Conservation (phyloP, 2,797 vertebrate species). For the Notolabrus celidotus region DNA sequence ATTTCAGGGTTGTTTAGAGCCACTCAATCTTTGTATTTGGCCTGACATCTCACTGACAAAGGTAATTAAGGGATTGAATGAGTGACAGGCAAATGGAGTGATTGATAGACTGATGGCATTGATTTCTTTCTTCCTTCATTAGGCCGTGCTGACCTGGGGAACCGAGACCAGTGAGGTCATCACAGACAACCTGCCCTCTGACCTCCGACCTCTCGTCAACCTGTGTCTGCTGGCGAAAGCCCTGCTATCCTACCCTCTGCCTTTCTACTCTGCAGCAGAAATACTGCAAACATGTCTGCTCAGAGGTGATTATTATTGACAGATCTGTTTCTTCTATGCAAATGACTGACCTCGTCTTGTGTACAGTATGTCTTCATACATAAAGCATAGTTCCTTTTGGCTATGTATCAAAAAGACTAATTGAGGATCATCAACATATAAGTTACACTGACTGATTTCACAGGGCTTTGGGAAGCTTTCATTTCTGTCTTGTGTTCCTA, state of each 20-base stretch:
- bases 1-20: too few relatives aligned
- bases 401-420: neutral
- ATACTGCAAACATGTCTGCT: slow-evolving; percentile 77
- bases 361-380: neutral
- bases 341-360: neutral
- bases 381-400: neutral
- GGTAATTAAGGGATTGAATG: slow-evolving; percentile 8
- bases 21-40: neutral
- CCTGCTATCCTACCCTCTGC: slow-evolving; percentile 88
- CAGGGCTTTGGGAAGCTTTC: neutral
- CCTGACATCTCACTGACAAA: neutral
- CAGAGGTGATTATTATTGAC: slow-evolving; percentile 52
- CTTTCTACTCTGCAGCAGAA: slow-evolving; percentile 87
- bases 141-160: slow-evolving; percentile 86
- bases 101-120: slow-evolving; percentile 27
- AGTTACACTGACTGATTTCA: neutral
- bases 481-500: neutral
- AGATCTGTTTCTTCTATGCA: neutral
- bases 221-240: slow-evolving; percentile 86
- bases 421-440: neutral
- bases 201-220: slow-evolving; percentile 85
- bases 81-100: slow-evolving; percentile 3
- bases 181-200: slow-evolving; percentile 87
- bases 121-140: slow-evolving; percentile 64
- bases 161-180: slow-evolving; percentile 85